These are phyloP conservation scores for Myopa tessellatipennis DNA, from an alignment of 2,888 invertebrate genomes.

Conservation along the genomic window DNA sequence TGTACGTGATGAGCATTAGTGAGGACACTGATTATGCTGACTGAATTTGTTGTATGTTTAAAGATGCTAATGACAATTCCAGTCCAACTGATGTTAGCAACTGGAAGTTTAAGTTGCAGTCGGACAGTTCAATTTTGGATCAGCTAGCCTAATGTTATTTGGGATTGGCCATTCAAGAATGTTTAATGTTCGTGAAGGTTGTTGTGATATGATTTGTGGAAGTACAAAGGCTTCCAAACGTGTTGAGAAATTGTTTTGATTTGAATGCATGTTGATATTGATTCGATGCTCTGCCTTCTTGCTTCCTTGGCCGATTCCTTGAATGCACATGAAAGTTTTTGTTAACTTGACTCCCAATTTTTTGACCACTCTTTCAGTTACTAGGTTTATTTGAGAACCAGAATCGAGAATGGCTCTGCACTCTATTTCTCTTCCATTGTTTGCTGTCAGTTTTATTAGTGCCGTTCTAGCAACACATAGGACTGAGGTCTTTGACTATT, in stretches of 20 bases:
- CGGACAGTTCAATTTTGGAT: constrained; percentile 9
- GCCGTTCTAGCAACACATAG: background rate
- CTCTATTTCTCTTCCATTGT: background rate
- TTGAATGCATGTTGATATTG: constrained; percentile 15
- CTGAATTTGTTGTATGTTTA: no score
- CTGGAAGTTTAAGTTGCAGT: no score
- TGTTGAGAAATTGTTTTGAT: background rate
- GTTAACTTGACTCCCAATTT: background rate
- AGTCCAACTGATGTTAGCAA: no score
- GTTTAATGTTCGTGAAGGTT: constrained; percentile 1
- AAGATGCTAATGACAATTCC: no score
- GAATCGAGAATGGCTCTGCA: constrained; percentile 13
- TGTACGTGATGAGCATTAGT: no score
- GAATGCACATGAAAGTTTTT: background rate
- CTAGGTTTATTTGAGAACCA: background rate
- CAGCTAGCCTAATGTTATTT: constrained; percentile 3
- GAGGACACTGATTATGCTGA: no score
- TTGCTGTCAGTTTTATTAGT: background rate
- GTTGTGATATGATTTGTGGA: constrained; percentile 10
- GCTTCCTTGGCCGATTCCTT: background rate
- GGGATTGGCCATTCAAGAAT: constrained; percentile 12
- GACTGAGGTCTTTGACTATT: background rate
- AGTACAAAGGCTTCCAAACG: constrained; percentile 9
- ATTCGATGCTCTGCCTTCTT: background rate
- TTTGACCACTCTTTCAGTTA: constrained; percentile 15